These are phyloP conservation scores for Hemibagrus guttatus DNA, from an alignment of 2,797 vertebrate genomes.

Conservation along the genomic window DNA sequence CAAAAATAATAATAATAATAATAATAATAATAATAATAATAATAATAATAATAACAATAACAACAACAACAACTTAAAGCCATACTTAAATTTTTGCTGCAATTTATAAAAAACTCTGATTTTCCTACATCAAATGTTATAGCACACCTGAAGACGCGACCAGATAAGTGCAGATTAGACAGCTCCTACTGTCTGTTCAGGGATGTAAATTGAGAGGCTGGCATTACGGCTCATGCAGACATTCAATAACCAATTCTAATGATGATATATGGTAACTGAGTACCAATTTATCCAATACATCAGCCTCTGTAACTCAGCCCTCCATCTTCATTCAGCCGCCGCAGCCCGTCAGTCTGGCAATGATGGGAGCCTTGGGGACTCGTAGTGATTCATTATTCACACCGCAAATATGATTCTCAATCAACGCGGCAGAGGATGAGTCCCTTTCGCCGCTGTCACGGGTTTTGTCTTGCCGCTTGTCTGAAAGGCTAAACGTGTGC, in stretches of 20 bases:
- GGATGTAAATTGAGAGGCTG: constrained; percentile 66
- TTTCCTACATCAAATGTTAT: constrained; percentile 8
- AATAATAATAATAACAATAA: too few relatives aligned
- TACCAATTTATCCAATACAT: constrained; percentile 71
- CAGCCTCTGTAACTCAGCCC: constrained; percentile 69
- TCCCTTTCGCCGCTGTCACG: constrained; percentile 44
- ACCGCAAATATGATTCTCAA: constrained; percentile 66
- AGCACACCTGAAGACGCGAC: constrained; percentile 27
- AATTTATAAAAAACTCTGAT: neutral
- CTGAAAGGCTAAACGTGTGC: constrained; percentile 23
- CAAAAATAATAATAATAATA: too few relatives aligned
- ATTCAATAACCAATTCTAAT: constrained; percentile 72
- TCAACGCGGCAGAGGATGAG: constrained; percentile 52
- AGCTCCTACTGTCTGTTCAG: constrained; percentile 58
- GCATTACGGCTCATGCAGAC: constrained; percentile 65
- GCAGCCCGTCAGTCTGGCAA: constrained; percentile 63
- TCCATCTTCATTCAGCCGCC: constrained; percentile 71
- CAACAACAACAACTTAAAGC: neutral
- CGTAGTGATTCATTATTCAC: constrained; percentile 64
- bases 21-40: too few relatives aligned
- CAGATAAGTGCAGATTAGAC: constrained; percentile 49
- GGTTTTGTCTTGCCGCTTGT: constrained; percentile 22
- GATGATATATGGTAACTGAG: constrained; percentile 70
- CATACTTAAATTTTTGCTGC: neutral
- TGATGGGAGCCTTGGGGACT: constrained; percentile 60